Base-by-base conservation (phyloP, 1,140 invertebrate genomes). In the Matsumurasca onukii region DNA sequence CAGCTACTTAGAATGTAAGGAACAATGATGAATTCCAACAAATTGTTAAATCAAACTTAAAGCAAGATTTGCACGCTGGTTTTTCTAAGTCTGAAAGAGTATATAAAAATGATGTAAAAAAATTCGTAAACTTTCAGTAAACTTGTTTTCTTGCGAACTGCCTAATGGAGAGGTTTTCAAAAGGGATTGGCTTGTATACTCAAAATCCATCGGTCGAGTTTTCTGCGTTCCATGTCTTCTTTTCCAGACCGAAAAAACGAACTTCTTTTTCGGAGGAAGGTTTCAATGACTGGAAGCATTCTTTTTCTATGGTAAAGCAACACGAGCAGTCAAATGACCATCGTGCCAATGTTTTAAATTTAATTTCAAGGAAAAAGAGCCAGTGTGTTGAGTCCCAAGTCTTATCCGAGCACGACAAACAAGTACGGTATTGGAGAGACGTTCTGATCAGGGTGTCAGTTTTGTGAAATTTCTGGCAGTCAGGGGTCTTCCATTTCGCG, bases 401-500 rank as follows among this genome's bases (percentile, higher is more conserved):
- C 39, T 63, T 49, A 62, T 63, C 45, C 51, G 20, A 65, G 25
- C 5, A 71, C 24, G 31, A 71, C 27, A 24, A 62, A n/a, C 30
- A 68, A 57, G 30, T 24, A 22, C 39, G 55, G 20, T 70, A 71
- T 63, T 67, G 68, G 64, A 52, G 45, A 49, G 29, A 72, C 51
- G 59, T 70, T 9, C 63, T 73, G 31, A 62, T 20, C 3, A 24
- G 69, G 49, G 34, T 70, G 15, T 70, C 15, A 34, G 27, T 48
- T 55, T 67, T 62, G 55, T 73, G 29, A 64, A 66, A 63, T 69
- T 66, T 70, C 49, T 73, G 55, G 67, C 67, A 55, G 25, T 59
- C 31, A 45, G 70, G 64, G 67, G 51, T 57, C 59, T 71, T 34
- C 49, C 72, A 31, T 72, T 73, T 62, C 67, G 70, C 25, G 70